phyloP scores from a whole-genome alignment of 2,797 vertebrate species.

The Pteropus rufus region DNA sequence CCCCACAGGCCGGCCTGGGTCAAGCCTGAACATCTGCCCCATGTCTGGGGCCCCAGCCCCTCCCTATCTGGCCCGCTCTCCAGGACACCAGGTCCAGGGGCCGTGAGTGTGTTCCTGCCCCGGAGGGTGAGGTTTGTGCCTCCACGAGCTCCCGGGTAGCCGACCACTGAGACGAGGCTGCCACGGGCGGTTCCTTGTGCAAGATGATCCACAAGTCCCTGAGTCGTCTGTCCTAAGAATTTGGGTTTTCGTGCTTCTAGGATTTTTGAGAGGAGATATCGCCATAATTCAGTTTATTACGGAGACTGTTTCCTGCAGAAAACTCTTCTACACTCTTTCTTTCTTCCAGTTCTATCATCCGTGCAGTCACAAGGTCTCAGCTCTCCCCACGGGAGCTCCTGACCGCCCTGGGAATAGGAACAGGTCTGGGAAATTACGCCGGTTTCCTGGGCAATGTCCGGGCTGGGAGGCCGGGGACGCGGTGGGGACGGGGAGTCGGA shows the following conservation, averaged over 20 bases:
- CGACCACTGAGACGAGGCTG: rapidly evolving
- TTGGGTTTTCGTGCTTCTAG: background rate
- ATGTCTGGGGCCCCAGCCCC: too few relatives aligned
- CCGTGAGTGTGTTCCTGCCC: too few relatives aligned
- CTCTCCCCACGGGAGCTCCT: background rate
- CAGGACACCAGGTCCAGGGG: rapidly evolving
- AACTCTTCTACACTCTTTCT: background rate
- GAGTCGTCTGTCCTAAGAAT: background rate
- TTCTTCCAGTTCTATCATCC: background rate
- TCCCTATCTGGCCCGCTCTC: background rate
- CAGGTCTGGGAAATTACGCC: background rate
- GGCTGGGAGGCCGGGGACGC: background rate
- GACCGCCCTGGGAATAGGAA: background rate
- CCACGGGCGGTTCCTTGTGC: background rate
- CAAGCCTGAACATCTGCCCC: background rate
- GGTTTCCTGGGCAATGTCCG: background rate
- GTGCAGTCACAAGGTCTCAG: background rate
- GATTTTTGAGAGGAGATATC: background rate
- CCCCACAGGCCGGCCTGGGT: rapidly evolving
- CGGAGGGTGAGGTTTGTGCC: background rate
- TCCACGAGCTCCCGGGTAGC: rapidly evolving
- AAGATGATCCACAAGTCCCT: too few relatives aligned
- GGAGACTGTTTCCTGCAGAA: background rate
- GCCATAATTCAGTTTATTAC: rapidly evolving
- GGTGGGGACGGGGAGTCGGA: background rate